Evolutionary conservation across 1,140 invertebrate genomes (phyloP), one percentile per base, ranked within the genome.

Genomic region (Sitodiplosis mosellana): DNA sequence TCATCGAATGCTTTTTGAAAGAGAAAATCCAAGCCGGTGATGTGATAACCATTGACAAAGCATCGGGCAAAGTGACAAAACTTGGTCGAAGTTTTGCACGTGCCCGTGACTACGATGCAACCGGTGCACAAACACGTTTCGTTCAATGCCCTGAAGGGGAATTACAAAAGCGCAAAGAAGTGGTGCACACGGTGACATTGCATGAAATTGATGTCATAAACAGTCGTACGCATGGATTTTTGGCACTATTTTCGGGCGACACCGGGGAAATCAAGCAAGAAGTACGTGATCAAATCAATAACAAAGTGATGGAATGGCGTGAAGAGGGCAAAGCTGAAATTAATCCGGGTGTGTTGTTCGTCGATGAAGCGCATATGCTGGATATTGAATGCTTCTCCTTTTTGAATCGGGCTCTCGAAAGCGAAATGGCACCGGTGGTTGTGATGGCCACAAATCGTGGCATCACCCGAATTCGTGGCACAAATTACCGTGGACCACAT

Each of bases 371-470:
- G 1, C 95, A 99, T 59, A 98, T 99, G 93, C 67, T 99, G 51
- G 95, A 99, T 58, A 91, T 99, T 45, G 94, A 99, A 64, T 98
- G 94, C 62, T 99, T 99, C 68, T 97, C 93, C 1, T 99, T 90
- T 64, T 66, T 98, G 1, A 99, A 99, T 69, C 76, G 94, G 42
- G 93, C 93, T 0, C 65, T 99, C 19, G 95, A 99, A 61, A 87
- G 86, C 53, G 94, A 98, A 57, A 93, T 97, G 76, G 85, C 94
- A 0, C 95, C 95, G 0, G 82, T 99, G 20, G 81, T 99, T 2
- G 92, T 99, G 8, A 96, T 98, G 87, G 95, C 95, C 1, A 98
- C 94, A n/a, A 99, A 99, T 68, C 75, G 93, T 53, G 94, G 93
- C 12, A 93, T 97, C 40, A 96, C 93, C 0, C 78, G 81, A 50